A percentile compares a stretch with the other conserved stretches of the same genome.
Conservation (phyloP, 1,140 invertebrate species). For the Eurytemora carolleeae region DNA sequence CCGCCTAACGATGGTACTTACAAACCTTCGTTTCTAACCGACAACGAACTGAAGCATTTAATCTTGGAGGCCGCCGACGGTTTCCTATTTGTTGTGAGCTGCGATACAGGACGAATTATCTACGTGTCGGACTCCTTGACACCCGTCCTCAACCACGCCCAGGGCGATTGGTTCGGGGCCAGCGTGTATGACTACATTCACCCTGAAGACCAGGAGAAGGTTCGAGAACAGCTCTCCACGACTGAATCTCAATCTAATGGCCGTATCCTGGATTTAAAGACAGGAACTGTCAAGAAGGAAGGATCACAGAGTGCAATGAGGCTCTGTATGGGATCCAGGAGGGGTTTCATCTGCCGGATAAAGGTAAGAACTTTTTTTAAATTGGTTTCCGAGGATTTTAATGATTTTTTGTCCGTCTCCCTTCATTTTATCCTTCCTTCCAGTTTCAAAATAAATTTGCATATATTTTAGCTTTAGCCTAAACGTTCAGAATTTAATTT, state of each 20-base stretch:
- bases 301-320: conserved; percentile 94
- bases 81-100: conserved; percentile 94
- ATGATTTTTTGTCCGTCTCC: too few species aligned
- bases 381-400: too few species aligned
- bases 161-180: conserved; percentile 91
- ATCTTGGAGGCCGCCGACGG: conserved; percentile 98
- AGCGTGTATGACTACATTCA: conserved; percentile 89
- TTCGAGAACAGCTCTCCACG: conserved; percentile 88
- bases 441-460: too few species aligned
- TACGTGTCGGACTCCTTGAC: conserved; percentile 97
- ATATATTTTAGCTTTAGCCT: too few species aligned
- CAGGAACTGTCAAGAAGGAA: conserved; percentile 96
- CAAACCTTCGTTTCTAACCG: conserved; percentile 95
- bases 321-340: conserved; percentile 86
- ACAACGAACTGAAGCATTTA: conserved; percentile 95
- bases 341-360: conserved; percentile 98
- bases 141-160: conserved; percentile 84
- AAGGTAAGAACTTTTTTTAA: conserved; percentile 35
- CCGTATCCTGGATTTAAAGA: conserved; percentile 88
- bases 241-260: conserved; percentile 83
- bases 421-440: too few species aligned
- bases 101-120: conserved; percentile 86
- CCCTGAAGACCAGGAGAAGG: conserved; percentile 56
- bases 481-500: too few species aligned
- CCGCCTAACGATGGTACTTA: conserved; percentile 57